Conservation (phyloP, 2,888 invertebrate species). For the Platypus cylindrus region DNA sequence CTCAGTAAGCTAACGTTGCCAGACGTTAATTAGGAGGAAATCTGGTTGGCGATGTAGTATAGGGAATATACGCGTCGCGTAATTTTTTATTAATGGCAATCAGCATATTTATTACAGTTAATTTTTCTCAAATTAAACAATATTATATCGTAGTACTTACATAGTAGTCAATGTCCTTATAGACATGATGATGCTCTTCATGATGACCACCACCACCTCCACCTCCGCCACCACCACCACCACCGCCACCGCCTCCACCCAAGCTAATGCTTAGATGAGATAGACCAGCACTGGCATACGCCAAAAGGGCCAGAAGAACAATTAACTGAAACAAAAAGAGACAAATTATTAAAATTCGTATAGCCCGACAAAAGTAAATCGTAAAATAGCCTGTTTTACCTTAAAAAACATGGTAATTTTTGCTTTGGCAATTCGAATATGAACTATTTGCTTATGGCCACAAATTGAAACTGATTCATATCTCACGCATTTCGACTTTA, state of each 20-base stretch:
- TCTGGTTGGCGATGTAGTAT: too few species aligned
- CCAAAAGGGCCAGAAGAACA: conserved; percentile 6
- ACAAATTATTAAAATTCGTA: not conserved
- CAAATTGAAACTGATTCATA: too few species aligned
- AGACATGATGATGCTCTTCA: conserved; percentile 5
- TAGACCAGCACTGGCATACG: conserved; percentile 5
- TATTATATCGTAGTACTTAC: conserved; percentile 6
- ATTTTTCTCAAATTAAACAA: not conserved
- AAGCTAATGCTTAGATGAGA: conserved; percentile 5
- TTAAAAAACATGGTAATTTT: too few species aligned
- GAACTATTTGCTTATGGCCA: too few species aligned
- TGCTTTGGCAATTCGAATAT: too few species aligned
- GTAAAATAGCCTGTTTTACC: too few species aligned
- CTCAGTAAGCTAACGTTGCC: too few species aligned
- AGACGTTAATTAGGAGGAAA: too few species aligned
- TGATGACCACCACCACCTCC: conserved; percentile 1
- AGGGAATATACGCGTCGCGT: too few species aligned
- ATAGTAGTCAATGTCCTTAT: conserved; percentile 11
- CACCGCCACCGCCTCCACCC: not conserved
- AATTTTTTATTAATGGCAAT: too few species aligned
- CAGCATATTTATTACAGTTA: not conserved
- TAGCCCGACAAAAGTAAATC: too few species aligned
- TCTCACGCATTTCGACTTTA: too few species aligned
- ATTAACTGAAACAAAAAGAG: conserved; percentile 4
- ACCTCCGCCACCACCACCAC: conserved; percentile 3